phyloP scores from a whole-genome alignment of 2,113 vertebrate genomes.

The Paramormyrops kingsleyae region DNA sequence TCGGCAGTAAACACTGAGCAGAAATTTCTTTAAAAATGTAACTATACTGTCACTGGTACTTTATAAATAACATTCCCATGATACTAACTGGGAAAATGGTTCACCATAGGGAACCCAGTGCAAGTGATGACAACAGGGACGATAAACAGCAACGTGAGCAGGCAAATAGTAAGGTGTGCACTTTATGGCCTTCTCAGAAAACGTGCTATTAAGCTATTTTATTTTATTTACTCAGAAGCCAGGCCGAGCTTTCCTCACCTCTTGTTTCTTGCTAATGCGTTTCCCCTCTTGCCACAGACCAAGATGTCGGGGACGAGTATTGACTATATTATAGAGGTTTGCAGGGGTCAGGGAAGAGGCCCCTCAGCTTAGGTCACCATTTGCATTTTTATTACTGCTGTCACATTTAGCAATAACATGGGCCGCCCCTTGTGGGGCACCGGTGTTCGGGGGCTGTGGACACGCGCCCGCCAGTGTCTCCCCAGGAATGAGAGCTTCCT shows the following conservation, averaged over 20 bases:
- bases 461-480: conserved; percentile 44
- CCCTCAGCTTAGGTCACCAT: conserved; percentile 54
- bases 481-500: conserved; percentile 46
- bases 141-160: too few species aligned
- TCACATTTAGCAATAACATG: conserved; percentile 59
- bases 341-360: conserved; percentile 54
- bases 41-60: conserved; percentile 20
- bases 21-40: conserved; percentile 20
- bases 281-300: conserved; percentile 40
- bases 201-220: not conserved
- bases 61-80: conserved; percentile 42
- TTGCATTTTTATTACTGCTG: conserved; percentile 74
- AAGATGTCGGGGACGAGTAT: conserved; percentile 48
- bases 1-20: conserved; percentile 26
- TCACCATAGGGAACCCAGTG: not conserved
- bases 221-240: not conserved
- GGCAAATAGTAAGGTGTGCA: not conserved
- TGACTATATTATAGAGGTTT: conserved; percentile 58
- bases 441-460: conserved; percentile 49
- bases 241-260: not conserved
- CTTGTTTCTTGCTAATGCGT: conserved; percentile 23
- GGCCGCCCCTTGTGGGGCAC: not conserved
- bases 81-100: conserved; percentile 3
- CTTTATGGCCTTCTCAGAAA: not conserved
- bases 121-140: not conserved